Evolutionary conservation across 2,888 invertebrate genomes (phyloP).

Genomic region (Lepidochitona cinerea): DNA sequence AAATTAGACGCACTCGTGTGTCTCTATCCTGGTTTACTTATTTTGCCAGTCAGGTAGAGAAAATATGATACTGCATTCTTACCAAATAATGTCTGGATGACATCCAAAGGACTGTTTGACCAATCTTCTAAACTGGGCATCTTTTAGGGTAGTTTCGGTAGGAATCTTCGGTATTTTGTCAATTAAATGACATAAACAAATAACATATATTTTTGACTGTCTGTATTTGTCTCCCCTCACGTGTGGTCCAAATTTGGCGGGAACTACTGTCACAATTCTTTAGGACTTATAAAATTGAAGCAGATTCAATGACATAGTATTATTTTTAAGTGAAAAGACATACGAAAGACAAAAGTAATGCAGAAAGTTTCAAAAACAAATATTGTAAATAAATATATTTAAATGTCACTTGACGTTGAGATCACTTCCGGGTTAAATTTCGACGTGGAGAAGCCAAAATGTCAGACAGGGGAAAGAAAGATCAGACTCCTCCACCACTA

Average conservation of each 20-base stretch:
- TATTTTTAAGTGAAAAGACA: too few relatives aligned
- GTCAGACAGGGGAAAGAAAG: constrained; percentile 62
- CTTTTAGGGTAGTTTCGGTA: too few relatives aligned
- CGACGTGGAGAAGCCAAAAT: constrained; percentile 34
- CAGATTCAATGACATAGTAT: too few relatives aligned
- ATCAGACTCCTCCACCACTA: constrained; percentile 59
- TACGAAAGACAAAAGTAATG: too few relatives aligned
- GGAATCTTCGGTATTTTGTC: too few relatives aligned
- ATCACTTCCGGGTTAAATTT: constrained; percentile 9
- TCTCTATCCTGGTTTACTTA: too few relatives aligned
- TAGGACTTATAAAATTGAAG: too few relatives aligned
- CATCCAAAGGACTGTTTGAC: constrained; percentile 47
- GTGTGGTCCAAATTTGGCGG: constrained; percentile 10
- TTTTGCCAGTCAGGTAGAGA: too few relatives aligned
- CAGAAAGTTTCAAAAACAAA: too few relatives aligned
- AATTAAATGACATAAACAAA: not conserved
- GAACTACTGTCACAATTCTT: not conserved
- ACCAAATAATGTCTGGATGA: constrained; percentile 50
- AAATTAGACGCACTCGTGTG: too few relatives aligned
- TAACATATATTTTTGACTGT: not conserved
- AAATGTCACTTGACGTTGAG: not conserved
- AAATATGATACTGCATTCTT: constrained; percentile 14
- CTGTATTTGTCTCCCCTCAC: not conserved
- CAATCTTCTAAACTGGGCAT: constrained; percentile 58
- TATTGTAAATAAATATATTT: too few relatives aligned